These are phyloP conservation scores for Belonocnema kinseyi DNA, from an alignment of 1,140 invertebrate species.

Conservation along the genomic window DNA sequence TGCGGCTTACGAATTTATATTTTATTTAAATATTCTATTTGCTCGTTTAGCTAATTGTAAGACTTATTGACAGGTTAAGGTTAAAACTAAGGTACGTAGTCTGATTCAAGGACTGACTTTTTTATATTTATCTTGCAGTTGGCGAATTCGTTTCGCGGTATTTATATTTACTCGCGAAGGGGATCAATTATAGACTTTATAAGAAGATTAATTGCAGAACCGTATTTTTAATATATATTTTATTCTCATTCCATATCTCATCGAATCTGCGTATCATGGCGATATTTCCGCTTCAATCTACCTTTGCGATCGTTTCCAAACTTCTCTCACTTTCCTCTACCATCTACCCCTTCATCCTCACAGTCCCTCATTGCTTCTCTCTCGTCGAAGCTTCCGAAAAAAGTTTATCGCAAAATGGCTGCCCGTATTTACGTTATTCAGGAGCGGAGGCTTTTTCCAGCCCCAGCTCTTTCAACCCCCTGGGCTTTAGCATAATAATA, in stretches of 20 bases:
- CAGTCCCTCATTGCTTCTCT: slow-evolving; percentile 37
- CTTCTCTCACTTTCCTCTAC: slow-evolving; percentile 35
- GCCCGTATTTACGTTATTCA: slow-evolving; percentile 75
- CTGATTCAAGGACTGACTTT: too few relatives aligned
- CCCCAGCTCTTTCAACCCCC: slow-evolving; percentile 52
- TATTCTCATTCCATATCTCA: slow-evolving; percentile 4
- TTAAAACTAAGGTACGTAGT: background rate
- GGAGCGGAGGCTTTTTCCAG: slow-evolving; percentile 72
- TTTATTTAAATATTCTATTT: slow-evolving; percentile 25
- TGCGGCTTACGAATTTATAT: slow-evolving; percentile 8
- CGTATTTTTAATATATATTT: slow-evolving; percentile 43
- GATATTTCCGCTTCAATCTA: too few relatives aligned
- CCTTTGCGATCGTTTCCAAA: slow-evolving; percentile 46
- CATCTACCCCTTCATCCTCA: slow-evolving; percentile 33
- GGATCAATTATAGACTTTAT: background rate
- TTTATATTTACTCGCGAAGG: background rate
- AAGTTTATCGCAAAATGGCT: slow-evolving; percentile 76
- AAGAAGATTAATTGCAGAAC: slow-evolving; percentile 25
- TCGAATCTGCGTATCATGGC: background rate
- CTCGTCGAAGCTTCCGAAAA: slow-evolving; percentile 54
- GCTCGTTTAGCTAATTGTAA: background rate
- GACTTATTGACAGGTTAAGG: background rate
- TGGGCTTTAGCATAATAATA: slow-evolving; percentile 76
- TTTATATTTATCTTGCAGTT: background rate
- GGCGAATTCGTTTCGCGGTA: background rate